These are phyloP conservation scores for Scytalopus superciliaris DNA, from an alignment of 2,113 vertebrate species.

Conservation along the genomic window DNA sequence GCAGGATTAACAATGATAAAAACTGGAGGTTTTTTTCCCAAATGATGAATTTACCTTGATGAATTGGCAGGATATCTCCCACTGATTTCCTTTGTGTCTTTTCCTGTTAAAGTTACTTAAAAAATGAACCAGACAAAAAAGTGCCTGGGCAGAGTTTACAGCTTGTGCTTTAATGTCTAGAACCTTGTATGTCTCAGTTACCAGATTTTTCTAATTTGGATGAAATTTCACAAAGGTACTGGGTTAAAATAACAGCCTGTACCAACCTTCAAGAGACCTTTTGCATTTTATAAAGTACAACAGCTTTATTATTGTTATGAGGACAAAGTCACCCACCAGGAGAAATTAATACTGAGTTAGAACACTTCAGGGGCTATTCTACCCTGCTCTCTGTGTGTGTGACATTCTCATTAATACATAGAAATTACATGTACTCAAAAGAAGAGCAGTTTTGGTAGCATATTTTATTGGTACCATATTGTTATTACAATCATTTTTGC, in stretches of 20 bases:
- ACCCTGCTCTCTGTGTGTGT: neutral
- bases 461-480: neutral
- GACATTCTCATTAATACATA: neutral
- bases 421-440: neutral
- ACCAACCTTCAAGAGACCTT: slow-evolving; percentile 20
- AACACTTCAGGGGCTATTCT: slow-evolving; percentile 22
- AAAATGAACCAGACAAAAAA: neutral
- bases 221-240: neutral
- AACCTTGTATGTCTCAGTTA: neutral
- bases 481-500: neutral
- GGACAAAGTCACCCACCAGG: neutral
- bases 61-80: neutral
- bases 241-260: neutral
- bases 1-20: neutral
- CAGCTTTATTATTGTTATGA: neutral
- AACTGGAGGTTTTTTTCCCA: neutral
- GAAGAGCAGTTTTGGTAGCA: neutral
- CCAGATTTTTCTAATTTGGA: neutral
- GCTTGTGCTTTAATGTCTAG: neutral
- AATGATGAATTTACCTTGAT: neutral
- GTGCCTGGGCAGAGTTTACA: neutral
- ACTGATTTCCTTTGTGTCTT: neutral
- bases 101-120: neutral
- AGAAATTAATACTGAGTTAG: slow-evolving; percentile 12
- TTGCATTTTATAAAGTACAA: neutral